Evolutionary conservation across 2,113 vertebrate species (phyloP), one percentile per base, ranked within the genome.

Genomic region (Chitala chitala): DNA sequence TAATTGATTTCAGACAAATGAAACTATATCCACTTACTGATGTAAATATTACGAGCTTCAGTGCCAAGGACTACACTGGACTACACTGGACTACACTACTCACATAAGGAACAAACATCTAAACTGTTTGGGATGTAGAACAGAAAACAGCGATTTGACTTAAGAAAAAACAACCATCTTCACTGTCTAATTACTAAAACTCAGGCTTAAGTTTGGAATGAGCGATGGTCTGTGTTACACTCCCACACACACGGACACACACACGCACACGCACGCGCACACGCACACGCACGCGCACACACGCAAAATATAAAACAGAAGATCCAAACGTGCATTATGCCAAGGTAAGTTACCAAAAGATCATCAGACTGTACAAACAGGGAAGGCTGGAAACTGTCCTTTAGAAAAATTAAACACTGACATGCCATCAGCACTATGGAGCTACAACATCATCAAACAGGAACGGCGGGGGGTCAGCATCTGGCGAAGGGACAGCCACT

Each of bases 381-480:
- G 58, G 56, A 31, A 17, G 24, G 46, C 0, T 26, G 42, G 59
- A 64, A 58, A 44, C 55, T 42, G 4, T 38, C 54, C 77, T 71
- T 80, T 76, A 80, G 54, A 75, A 58, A 65, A 77, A 77, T 81
- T 74, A 84, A 83, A 82, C 78, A 87, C 82, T 78, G 77, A 87
- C 74, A 68, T 3, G n/a, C 31, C 44, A 59, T 61, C 12, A 7
- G 81, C 80, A 74, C 77, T 69, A 73, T 77, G 72, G 70, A 75
- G 61, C 10, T 65, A 5, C 20, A 68, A 65, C 58, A 73, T 63
- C 77, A 75, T 63, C 12, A 58, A 61, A 42, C 33, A 29, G 24
- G 12, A 51, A 13, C 44, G 51, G 51, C 38, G n/a, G 17, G 26
- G 48, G 24, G 17, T n/a, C n/a, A n/a, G n/a, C n/a, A n/a, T n/a